phyloP scores from a whole-genome alignment of 1,140 invertebrate species.

The Littorina saxatilis region DNA sequence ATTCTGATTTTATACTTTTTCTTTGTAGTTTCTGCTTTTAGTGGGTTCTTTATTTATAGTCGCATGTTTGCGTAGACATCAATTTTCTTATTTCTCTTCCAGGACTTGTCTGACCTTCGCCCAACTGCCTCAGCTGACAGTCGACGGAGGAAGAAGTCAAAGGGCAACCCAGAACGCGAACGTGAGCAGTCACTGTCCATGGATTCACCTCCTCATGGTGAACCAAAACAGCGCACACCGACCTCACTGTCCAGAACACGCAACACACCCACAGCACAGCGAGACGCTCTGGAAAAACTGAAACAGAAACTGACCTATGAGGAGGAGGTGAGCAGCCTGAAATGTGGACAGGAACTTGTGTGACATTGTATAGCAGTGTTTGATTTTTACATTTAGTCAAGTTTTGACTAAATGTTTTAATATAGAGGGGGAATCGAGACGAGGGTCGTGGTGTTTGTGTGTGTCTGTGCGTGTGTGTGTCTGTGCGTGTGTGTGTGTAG shows the following conservation, averaged over 20 bases:
- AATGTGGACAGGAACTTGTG: neutral
- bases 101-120: conserved; percentile 71
- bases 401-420: too few relatives aligned
- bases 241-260: conserved; percentile 67
- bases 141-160: conserved; percentile 67
- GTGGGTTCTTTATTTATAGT: too few relatives aligned
- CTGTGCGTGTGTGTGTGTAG: too few relatives aligned
- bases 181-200: conserved; percentile 68
- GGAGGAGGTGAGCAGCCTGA: conserved; percentile 67
- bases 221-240: conserved; percentile 65
- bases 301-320: conserved; percentile 70
- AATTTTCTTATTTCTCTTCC: conserved; percentile 12
- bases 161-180: conserved; percentile 70
- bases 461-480: too few relatives aligned
- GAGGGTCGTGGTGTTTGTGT: too few relatives aligned
- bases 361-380: too few relatives aligned
- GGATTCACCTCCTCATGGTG: conserved; percentile 67
- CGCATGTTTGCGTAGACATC: too few relatives aligned
- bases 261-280: conserved; percentile 64
- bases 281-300: conserved; percentile 69
- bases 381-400: too few relatives aligned
- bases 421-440: too few relatives aligned
- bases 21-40: too few relatives aligned
- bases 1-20: too few relatives aligned
- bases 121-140: conserved; percentile 59